Evolutionary conservation across 2,888 invertebrate species (phyloP).

Genomic region (Dinocampus coccinellae): DNA sequence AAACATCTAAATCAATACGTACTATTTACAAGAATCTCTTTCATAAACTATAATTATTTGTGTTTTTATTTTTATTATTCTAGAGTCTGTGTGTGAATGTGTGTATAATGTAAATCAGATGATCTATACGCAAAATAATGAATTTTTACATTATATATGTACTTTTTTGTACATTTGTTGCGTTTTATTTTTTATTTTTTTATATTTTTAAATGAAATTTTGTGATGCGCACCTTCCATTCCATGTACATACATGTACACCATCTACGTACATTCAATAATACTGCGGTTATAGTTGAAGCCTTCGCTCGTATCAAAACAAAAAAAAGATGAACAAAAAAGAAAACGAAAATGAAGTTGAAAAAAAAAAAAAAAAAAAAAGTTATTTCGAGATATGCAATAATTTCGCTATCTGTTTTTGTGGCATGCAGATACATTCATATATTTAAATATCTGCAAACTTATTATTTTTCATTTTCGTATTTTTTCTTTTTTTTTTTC

Average conservation of each 20-base stretch:
- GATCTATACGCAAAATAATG: not conserved
- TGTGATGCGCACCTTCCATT: conserved; percentile 23
- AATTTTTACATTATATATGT: not conserved
- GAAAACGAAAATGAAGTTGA: not conserved
- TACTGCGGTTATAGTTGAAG: conserved; percentile 67
- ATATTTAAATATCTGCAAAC: not conserved
- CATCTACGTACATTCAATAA: conserved; percentile 66
- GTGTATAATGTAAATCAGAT: not conserved
- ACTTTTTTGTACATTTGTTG: not conserved
- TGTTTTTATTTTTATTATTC: not conserved
- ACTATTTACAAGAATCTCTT: conserved; percentile 65
- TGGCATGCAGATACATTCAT: not conserved
- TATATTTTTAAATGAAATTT: not conserved
- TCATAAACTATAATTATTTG: conserved; percentile 2
- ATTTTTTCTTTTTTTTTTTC: not conserved
- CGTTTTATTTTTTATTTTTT: not conserved
- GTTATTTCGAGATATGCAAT: conserved; percentile 22
- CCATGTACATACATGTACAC: conserved; percentile 31
- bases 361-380: conserved; percentile 9
- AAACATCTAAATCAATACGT: conserved; percentile 59
- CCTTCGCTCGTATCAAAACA: conserved; percentile 49
- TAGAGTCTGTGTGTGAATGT: not conserved
- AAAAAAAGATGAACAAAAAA: conserved; percentile 31
- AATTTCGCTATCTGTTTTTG: not conserved
- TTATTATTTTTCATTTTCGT: not conserved